Evolutionary conservation across 2,797 vertebrate species (phyloP), one percentile per base, ranked within the genome.

Genomic region (Pseudomugil gertrudae): DNA sequence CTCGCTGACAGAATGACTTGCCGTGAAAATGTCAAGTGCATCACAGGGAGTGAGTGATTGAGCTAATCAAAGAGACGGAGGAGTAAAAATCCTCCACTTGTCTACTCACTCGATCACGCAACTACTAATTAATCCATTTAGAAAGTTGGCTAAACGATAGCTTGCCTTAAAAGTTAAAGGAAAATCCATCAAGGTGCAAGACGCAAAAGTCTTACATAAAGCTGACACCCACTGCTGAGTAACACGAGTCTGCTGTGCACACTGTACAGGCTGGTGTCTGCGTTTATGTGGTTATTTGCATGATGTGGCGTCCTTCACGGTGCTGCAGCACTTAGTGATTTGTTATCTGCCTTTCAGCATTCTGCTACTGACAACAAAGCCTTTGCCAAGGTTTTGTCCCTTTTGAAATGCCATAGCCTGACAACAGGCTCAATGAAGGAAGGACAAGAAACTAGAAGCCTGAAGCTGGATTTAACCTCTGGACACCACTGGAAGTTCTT

Each of bases 1-100:
- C 80, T 90, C 84, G 30, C 69, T 84, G 88, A 88, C 85, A 80
- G 83, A 87, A 87, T 91, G 87, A 90, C 87, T 90, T 84, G 84
- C 87, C 47, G 78, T 82, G 87, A 87, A 89, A 91, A 90, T 91
- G 91, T 92, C 89, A 90, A 90, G 81, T 87, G 84, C 90, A 87
- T 92, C 90, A 92, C 83, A 88, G 85, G 76, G 86, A 91, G 81
- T 76, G 84, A 90, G 85, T 82, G 88, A 93, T 87, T 80, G 76
- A 85, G 78, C 87, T 92, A 89, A 93, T 93, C 84, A 89, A 84
- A 85, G 83, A 85, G 84, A 89, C 72, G 57, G 84, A 81, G 83
- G 81, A 86, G 86, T 86, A 66, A 72, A 70, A 75, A 57, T 35
- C 72, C 80, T 80, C 60, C 80, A 66, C 81, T 84, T 63, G 73